Evolutionary conservation across 2,113 vertebrate genomes (phyloP).

Genomic region (Seriola dumerili): DNA sequence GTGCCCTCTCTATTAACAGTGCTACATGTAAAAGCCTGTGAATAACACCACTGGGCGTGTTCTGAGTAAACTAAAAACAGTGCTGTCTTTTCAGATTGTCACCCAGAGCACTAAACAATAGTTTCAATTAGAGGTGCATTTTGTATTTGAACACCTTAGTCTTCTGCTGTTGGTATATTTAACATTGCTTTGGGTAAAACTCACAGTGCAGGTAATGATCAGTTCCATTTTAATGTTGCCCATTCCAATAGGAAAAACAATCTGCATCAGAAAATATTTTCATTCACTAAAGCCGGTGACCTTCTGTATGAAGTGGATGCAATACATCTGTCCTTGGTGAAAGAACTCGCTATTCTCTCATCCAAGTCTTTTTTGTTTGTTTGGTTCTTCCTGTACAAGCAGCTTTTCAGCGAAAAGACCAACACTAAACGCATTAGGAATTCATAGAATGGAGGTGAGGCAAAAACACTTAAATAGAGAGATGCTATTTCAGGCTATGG

Average conservation of each 20-base stretch:
- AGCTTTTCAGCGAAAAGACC: slow-evolving; percentile 46
- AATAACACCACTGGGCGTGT: neutral
- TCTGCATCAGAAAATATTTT: slow-evolving; percentile 27
- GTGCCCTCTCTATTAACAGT: neutral
- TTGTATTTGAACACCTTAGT: slow-evolving; percentile 11
- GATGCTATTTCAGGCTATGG: slow-evolving; percentile 70
- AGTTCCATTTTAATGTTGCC: neutral
- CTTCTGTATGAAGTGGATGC: slow-evolving; percentile 10
- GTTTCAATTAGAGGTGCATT: slow-evolving; percentile 11
- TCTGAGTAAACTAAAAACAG: neutral
- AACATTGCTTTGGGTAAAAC: neutral
- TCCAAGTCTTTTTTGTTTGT: slow-evolving; percentile 43
- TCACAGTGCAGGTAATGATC: slow-evolving; percentile 9
- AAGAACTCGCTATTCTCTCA: slow-evolving; percentile 22
- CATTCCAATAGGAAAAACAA: neutral
- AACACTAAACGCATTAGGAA: slow-evolving; percentile 67
- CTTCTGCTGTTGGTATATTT: neutral
- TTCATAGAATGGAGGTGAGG: slow-evolving; percentile 59
- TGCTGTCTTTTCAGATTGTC: slow-evolving; percentile 13
- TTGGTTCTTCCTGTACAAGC: slow-evolving; percentile 46
- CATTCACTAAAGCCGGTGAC: slow-evolving; percentile 10
- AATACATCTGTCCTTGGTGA: slow-evolving; percentile 9
- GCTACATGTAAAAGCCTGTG: neutral
- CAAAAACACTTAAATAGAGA: slow-evolving; percentile 64
- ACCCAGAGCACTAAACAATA: neutral